A percentile compares a stretch with the other conserved stretches of the same genome.
phyloP scores from a whole-genome alignment of 2,888 invertebrate genomes.

The Ophion ventricosus region DNA sequence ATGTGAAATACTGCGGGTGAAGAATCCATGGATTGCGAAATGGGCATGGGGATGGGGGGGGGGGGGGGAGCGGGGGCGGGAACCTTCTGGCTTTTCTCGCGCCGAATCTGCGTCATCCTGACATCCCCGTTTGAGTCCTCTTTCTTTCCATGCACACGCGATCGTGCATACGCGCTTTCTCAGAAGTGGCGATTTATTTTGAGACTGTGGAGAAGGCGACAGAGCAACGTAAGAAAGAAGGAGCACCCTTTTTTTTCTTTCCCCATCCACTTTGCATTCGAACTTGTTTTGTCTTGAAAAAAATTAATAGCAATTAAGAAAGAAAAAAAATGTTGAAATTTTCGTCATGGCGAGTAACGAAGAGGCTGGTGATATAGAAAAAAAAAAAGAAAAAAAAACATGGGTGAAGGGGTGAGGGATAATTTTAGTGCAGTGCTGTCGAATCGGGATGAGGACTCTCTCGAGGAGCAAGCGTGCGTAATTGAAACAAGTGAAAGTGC shows the following conservation, averaged over 20 bases:
- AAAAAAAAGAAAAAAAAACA: not conserved
- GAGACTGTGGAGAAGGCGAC: slow-evolving; percentile 24
- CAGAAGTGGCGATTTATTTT: slow-evolving; percentile 61
- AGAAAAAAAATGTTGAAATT: not conserved
- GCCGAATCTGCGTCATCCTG: slow-evolving; percentile 46
- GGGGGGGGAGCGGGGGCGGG: slow-evolving; percentile 9
- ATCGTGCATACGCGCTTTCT: slow-evolving; percentile 42
- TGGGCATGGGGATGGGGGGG: not conserved
- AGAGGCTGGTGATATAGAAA: not conserved
- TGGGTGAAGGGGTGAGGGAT: no score
- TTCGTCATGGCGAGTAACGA: no score
- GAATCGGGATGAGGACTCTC: not conserved
- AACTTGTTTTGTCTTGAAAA: not conserved
- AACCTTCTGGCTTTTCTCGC: slow-evolving; percentile 13
- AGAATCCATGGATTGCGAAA: not conserved
- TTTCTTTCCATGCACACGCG: slow-evolving; percentile 40
- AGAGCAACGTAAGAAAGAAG: not conserved
- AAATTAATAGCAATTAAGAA: not conserved
- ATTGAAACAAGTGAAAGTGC: slow-evolving; percentile 68
- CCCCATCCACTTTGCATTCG: not conserved
- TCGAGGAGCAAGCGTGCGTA: slow-evolving; percentile 23
- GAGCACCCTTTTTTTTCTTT: not conserved
- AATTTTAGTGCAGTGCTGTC: no score
- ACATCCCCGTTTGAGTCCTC: slow-evolving; percentile 16
- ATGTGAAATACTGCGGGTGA: not conserved